A percentile compares a stretch with the other conserved stretches of the same genome.
Conservation (phyloP, 2,888 invertebrate species). For the Apamea crenata region DNA sequence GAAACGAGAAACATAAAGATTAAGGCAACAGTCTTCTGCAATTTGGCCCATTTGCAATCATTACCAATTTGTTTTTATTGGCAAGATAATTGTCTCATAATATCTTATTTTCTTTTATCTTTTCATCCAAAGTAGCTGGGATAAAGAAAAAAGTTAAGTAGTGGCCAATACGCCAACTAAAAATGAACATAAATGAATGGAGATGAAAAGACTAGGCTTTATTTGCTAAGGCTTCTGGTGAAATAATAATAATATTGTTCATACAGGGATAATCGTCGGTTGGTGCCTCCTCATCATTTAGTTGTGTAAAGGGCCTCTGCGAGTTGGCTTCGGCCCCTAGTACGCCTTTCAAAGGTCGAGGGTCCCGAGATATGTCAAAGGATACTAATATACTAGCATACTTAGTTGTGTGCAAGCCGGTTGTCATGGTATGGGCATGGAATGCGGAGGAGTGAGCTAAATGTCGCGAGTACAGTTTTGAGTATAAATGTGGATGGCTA, state of each 20-base stretch:
- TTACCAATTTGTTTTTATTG: conserved; percentile 47
- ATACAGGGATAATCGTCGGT: too few species aligned
- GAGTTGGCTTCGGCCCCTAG: too few species aligned
- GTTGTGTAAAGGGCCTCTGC: too few species aligned
- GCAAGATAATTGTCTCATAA: conserved; percentile 33
- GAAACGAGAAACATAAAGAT: conserved; percentile 45
- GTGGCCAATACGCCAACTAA: background rate
- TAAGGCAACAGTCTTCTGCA: conserved; percentile 23
- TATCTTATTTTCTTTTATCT: conserved; percentile 33
- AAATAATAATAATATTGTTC: too few species aligned
- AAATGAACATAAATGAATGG: background rate
- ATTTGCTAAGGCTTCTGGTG: too few species aligned
- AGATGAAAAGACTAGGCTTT: too few species aligned
- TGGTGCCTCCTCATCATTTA: too few species aligned
- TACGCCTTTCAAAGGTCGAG: too few species aligned
- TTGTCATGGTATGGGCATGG: background rate
- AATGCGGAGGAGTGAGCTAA: background rate
- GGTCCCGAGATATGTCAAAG: too few species aligned
- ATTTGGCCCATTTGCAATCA: conserved; percentile 48
- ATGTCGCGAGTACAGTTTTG: background rate
- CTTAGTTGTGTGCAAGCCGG: background rate
- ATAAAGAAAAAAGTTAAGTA: background rate
- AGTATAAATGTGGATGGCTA: background rate
- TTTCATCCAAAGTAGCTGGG: background rate
- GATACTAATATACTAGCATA: too few species aligned